These are phyloP conservation scores for Calliopsis andreniformis DNA, from an alignment of 1,140 invertebrate species.

Conservation along the genomic window DNA sequence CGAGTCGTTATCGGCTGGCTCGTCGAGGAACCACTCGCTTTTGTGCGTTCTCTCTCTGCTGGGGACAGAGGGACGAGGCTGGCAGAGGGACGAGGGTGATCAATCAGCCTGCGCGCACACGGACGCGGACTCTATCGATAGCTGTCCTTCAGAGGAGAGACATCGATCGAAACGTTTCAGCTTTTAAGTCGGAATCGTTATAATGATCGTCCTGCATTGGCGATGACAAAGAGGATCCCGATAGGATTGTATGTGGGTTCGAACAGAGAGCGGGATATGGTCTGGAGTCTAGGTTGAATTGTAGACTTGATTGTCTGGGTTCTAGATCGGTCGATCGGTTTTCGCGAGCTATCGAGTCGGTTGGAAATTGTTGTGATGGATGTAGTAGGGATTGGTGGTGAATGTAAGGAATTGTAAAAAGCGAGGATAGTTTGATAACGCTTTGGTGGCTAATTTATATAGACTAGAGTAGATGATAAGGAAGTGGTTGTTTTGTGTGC, in stretches of 20 bases:
- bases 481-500: too few species aligned
- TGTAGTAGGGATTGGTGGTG: too few species aligned
- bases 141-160: constrained; percentile 7
- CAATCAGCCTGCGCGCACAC: constrained; percentile 63
- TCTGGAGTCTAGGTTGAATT: neutral
- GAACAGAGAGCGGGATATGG: neutral
- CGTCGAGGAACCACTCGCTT: constrained; percentile 46
- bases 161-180: constrained; percentile 19
- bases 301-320: neutral
- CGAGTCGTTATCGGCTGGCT: constrained; percentile 69
- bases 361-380: too few species aligned
- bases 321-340: constrained; percentile 34
- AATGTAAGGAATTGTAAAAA: too few species aligned
- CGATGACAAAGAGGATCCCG: constrained; percentile 10
- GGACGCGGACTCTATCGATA: constrained; percentile 17
- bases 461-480: too few species aligned
- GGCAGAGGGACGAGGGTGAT: constrained; percentile 62
- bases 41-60: constrained; percentile 24
- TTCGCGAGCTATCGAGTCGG: neutral
- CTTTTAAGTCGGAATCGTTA: constrained; percentile 34
- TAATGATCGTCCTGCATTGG: constrained; percentile 22
- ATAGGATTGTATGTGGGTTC: constrained; percentile 26
- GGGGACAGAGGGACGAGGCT: constrained; percentile 23
- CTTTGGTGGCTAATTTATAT: too few species aligned
- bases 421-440: too few species aligned